Base-by-base conservation (phyloP, 2,113 vertebrate genomes). In the Oenanthe oenanthe region DNA sequence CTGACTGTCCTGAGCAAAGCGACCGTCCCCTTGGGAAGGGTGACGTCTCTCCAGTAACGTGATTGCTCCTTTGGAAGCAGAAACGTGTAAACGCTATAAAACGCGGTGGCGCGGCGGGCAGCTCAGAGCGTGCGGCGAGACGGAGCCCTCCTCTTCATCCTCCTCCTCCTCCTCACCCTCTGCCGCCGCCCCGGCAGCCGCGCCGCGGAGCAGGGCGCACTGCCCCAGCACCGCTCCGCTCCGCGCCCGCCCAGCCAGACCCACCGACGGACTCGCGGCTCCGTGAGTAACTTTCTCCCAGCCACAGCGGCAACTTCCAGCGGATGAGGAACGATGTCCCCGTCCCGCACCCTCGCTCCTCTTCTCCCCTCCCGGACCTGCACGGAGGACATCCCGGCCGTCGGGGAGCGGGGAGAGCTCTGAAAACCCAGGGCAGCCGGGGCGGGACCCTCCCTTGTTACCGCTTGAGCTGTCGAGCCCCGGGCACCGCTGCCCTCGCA, bases 41-140 rank as follows among this genome's bases (percentile, higher is more conserved):
- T 99, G 99, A 99, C 99, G 99, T 99, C 98, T 98, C 94, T 94
- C 93, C 78, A 97, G 97, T 98, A 97, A 98, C 97, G 97, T 97
- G 98, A 98, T 98, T 97, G 98, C 97, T 95, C 79, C 94, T 96
- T 96, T 88, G 93, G 97, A 90, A 95, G 96, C 94, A 95, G 92
- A 97, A 97, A 97, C 93, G 97, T 97, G 97, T 93, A 95, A 98
- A 97, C 95, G 95, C 97, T 99, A 99, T 99, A 99, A 99, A 99
- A 98, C 70, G 93, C 95, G 67, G 87, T 73, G 82, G 89, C 96
- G 91, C 95, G 96, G 93, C 91, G 94, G 97, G 95, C 97, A 97
- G 93, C 92, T 93, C 90, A 97, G 97, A 93, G 83, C 58, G 95
- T 83, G 97, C 89, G 76, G 97, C 93, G 93, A 95, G 92, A 85